phyloP scores from a whole-genome alignment of 2,797 vertebrate genomes.

The Liasis olivaceus region DNA sequence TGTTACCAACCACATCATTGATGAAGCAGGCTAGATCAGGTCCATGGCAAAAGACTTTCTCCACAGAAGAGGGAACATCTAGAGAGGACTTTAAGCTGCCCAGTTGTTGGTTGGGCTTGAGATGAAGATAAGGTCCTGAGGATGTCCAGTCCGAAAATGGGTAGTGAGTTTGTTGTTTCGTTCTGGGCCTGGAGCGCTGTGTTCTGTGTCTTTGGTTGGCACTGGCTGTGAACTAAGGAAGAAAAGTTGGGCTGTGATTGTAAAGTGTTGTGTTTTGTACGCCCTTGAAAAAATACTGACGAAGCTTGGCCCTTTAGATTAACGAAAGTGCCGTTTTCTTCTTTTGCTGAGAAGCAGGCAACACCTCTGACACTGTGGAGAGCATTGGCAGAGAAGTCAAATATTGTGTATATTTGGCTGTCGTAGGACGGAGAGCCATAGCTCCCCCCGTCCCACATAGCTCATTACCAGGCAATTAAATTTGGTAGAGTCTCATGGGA shows the following conservation, averaged over 20 bases:
- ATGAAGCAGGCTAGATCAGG: neutral
- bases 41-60: neutral
- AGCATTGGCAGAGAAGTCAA: slow-evolving; percentile 18
- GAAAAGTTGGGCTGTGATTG: slow-evolving; percentile 40
- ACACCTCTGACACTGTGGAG: neutral
- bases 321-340: slow-evolving; percentile 42
- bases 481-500: neutral
- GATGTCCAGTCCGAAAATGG: neutral
- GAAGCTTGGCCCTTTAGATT: slow-evolving; percentile 23
- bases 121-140: neutral
- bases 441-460: too few species aligned
- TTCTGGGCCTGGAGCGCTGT: neutral
- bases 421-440: neutral
- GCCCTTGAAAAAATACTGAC: slow-evolving; percentile 39
- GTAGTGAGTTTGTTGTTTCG: neutral
- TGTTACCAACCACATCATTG: neutral
- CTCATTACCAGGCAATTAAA: too few species aligned
- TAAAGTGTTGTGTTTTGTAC: neutral
- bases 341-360: slow-evolving; percentile 48
- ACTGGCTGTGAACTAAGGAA: slow-evolving; percentile 47
- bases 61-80: neutral
- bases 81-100: neutral
- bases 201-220: neutral
- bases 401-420: slow-evolving; percentile 12
- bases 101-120: neutral